Percentiles rank a stretch among this genome's conserved stretches.
These are phyloP conservation scores for Apogon talboti DNA, from an alignment of 2,797 vertebrate species.

Conservation along the genomic window DNA sequence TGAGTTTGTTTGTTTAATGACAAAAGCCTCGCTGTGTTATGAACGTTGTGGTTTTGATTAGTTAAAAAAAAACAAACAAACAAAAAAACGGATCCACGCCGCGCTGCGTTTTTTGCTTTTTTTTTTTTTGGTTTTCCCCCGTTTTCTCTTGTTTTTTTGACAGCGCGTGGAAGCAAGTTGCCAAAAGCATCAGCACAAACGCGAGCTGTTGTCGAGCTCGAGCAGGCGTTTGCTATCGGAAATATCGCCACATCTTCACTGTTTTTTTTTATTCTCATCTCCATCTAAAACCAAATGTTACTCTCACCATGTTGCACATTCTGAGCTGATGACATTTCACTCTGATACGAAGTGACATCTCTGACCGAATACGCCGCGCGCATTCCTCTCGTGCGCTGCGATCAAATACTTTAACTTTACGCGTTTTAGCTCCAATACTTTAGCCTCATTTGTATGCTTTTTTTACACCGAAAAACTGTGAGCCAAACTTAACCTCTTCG, in stretches of 20 bases:
- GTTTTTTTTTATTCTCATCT: background rate
- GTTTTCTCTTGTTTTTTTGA: constrained; percentile 52
- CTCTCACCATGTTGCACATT: constrained; percentile 1
- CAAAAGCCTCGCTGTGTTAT: constrained; percentile 6
- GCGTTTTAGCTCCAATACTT: background rate
- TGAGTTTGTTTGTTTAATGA: constrained; percentile 82
- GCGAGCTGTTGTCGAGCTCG: constrained; percentile 2
- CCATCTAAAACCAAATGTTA: constrained; percentile 10
- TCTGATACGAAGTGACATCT: constrained; percentile 57
- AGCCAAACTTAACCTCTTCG: background rate
- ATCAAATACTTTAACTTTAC: constrained; percentile 22
- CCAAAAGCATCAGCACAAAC: constrained; percentile 40
- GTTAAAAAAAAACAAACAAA: background rate
- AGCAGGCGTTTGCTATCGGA: constrained; percentile 2
- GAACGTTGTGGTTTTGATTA: background rate
- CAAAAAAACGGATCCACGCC: constrained; percentile 29
- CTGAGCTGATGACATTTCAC: constrained; percentile 66
- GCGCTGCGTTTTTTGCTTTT: background rate
- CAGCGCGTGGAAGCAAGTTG: constrained; percentile 65
- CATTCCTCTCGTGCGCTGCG: constrained; percentile 45
- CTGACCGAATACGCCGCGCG: constrained; percentile 26
- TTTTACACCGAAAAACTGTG: no score
- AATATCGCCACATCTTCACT: background rate
- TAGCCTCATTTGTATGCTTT: background rate
- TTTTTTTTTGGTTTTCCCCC: background rate